phyloP scores from a whole-genome alignment of 2,113 vertebrate species.

The Athene cunicularia region DNA sequence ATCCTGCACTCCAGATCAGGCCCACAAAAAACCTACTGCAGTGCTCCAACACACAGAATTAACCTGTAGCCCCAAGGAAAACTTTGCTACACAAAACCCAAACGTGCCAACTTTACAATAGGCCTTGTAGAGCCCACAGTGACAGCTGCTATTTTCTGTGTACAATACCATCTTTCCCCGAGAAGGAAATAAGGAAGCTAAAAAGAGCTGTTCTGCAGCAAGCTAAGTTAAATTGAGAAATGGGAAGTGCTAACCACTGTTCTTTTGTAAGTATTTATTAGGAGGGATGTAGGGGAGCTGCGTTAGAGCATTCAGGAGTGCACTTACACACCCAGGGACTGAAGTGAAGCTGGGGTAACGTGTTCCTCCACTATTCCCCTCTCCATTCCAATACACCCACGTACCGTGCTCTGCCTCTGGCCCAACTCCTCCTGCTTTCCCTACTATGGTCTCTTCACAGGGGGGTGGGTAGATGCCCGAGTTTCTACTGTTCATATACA shows the following conservation, averaged over 20 bases:
- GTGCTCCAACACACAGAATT: accelerated
- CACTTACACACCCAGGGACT: neutral
- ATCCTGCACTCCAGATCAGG: neutral
- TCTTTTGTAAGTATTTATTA: neutral
- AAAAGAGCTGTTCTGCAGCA: neutral
- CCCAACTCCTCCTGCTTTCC: neutral
- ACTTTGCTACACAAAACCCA: neutral
- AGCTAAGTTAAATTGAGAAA: neutral
- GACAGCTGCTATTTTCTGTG: neutral
- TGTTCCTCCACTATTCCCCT: neutral
- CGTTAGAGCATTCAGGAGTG: neutral
- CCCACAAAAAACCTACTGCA: neutral
- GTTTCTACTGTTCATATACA: neutral
- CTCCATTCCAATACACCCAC: neutral
- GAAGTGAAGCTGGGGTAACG: accelerated
- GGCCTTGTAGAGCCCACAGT: neutral
- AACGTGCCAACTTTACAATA: neutral
- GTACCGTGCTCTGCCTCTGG: neutral
- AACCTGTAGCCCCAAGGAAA: neutral
- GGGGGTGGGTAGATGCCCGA: neutral
- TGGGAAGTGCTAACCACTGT: neutral
- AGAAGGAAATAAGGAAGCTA: neutral
- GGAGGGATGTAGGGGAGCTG: neutral
- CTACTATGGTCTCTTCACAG: neutral
- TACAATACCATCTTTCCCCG: neutral